Evolutionary conservation across 1,140 invertebrate genomes (phyloP).

Genomic region (Leptonema lineaticorne): DNA sequence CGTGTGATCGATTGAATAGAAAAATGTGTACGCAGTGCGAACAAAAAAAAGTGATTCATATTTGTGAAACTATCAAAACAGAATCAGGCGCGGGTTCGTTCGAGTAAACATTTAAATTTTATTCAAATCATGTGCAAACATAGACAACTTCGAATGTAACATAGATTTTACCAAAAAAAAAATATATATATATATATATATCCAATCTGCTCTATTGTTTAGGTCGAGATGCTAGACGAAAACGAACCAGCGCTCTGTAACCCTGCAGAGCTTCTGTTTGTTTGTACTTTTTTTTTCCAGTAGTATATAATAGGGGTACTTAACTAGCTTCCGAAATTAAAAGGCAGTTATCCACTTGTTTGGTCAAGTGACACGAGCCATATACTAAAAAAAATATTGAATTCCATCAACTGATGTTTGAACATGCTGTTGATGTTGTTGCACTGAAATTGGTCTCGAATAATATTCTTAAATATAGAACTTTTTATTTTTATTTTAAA

Average conservation of each 20-base stretch:
- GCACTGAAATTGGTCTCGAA: too few species aligned
- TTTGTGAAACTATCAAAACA: too few species aligned
- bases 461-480: too few species aligned
- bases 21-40: too few species aligned
- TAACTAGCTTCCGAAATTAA: neutral
- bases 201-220: neutral
- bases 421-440: too few species aligned
- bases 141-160: neutral
- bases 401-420: slow-evolving; percentile 3
- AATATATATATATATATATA: neutral
- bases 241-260: neutral
- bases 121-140: slow-evolving; percentile 14
- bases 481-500: too few species aligned
- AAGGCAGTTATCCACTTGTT: neutral
- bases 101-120: neutral
- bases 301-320: slow-evolving; percentile 12
- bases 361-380: slow-evolving; percentile 16
- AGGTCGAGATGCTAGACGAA: neutral
- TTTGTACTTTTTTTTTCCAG: too few species aligned
- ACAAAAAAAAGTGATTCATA: too few species aligned
- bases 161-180: too few species aligned
- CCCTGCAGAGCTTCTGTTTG: too few species aligned
- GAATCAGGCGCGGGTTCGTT: neutral
- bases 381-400: neutral
- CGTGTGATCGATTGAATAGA: too few species aligned